Percentiles rank a stretch among this genome's conserved stretches.
These are phyloP conservation scores for Clamator glandarius DNA, from an alignment of 2,797 vertebrate genomes.

Conservation along the genomic window DNA sequence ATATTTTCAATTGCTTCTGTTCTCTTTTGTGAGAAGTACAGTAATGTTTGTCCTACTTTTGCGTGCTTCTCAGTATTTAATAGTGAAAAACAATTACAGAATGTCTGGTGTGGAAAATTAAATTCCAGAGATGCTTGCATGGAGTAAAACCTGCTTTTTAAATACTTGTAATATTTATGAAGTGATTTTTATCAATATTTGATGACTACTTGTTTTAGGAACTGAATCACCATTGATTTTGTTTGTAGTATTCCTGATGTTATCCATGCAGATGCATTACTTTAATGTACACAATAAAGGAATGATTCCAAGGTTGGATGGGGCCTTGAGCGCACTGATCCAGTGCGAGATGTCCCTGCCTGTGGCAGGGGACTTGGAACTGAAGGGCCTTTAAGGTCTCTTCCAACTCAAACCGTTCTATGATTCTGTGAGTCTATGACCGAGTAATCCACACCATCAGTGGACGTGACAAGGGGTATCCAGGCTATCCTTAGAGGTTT, in stretches of 20 bases:
- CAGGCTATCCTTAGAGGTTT: neutral
- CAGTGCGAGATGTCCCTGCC: too few relatives aligned
- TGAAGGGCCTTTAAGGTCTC: too few relatives aligned
- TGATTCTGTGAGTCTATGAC: neutral
- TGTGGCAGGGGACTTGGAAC: too few relatives aligned
- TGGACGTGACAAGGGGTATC: neutral
- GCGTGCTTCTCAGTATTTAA: neutral
- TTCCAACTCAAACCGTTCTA: too few relatives aligned
- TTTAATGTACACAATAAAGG: neutral
- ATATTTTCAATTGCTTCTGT: neutral
- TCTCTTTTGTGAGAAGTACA: neutral
- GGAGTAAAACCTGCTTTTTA: neutral
- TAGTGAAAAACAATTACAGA: neutral
- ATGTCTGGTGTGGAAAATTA: neutral
- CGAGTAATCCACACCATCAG: neutral
- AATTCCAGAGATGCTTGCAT: neutral
- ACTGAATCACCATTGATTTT: neutral
- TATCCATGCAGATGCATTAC: neutral
- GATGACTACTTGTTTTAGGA: neutral
- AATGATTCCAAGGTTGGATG: neutral
- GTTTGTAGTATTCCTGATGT: neutral
- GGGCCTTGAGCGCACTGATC: too few relatives aligned
- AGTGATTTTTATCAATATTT: neutral
- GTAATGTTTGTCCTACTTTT: slow-evolving; percentile 41
- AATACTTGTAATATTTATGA: neutral